These are phyloP conservation scores for Micromys minutus DNA, from an alignment of 2,113 vertebrate species.

Conservation along the genomic window DNA sequence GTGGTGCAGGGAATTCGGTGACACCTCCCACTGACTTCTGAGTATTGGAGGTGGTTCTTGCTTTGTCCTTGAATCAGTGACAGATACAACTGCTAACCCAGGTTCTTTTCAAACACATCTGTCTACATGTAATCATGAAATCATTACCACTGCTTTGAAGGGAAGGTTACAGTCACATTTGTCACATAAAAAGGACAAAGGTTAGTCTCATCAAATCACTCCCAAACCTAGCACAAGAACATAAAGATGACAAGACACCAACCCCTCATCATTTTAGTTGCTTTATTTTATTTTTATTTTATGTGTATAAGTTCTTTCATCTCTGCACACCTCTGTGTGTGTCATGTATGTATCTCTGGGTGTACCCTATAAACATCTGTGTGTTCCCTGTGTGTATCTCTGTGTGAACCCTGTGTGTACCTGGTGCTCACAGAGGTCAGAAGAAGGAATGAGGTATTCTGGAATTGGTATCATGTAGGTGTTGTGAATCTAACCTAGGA, in stretches of 20 bases:
- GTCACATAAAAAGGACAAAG: neutral
- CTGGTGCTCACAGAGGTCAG: neutral
- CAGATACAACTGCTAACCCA: neutral
- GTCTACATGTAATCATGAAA: neutral
- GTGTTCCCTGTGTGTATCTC: neutral
- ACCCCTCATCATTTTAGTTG: neutral
- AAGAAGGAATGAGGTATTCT: neutral
- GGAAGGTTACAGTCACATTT: neutral
- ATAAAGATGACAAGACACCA: neutral
- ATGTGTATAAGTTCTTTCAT: neutral
- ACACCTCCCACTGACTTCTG: neutral
- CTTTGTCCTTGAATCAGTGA: neutral
- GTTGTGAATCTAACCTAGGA: neutral
- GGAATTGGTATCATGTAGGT: neutral
- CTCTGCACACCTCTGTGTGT: no score
- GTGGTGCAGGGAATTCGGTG: neutral
- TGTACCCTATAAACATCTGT: no score
- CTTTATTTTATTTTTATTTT: neutral
- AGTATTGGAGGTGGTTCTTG: neutral
- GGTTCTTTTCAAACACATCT: neutral
- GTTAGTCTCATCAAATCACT: neutral
- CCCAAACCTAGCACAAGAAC: neutral
- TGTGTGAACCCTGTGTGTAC: neutral
- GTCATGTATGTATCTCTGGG: no score
- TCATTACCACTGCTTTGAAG: neutral